Conservation (phyloP, 2,797 vertebrate species). For the Fratercula arctica region DNA sequence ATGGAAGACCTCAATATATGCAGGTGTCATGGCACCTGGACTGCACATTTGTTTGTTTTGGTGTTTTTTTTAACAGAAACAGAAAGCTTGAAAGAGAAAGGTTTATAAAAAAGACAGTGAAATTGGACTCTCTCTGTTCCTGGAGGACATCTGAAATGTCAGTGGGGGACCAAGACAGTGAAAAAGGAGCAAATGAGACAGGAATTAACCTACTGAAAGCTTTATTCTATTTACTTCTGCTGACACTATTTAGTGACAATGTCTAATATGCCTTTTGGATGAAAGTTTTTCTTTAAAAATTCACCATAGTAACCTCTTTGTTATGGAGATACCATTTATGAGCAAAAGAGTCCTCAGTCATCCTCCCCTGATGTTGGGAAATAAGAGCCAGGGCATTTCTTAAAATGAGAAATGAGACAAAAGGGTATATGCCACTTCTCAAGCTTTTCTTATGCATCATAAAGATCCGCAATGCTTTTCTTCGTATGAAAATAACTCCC, state of each 20-base stretch:
- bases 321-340: background rate
- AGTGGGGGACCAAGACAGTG: background rate
- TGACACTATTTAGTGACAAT: background rate
- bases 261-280: background rate
- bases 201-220: background rate
- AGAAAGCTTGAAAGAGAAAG: background rate
- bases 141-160: background rate
- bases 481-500: background rate
- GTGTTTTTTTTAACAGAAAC: background rate
- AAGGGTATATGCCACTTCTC: background rate
- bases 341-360: background rate
- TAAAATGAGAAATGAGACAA: background rate
- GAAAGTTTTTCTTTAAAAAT: background rate
- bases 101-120: background rate
- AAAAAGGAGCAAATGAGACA: background rate
- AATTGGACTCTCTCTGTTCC: background rate
- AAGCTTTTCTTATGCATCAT: background rate
- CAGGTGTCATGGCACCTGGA: background rate
- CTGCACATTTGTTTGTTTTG: background rate
- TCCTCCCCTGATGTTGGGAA: background rate
- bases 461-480: background rate
- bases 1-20: background rate
- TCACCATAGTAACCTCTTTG: background rate
- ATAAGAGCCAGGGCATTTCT: background rate
- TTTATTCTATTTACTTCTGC: background rate